A percentile compares a stretch with the other conserved stretches of the same genome.
phyloP scores from a whole-genome alignment of 2,888 invertebrate species.

The Allophyes oxyacanthae region DNA sequence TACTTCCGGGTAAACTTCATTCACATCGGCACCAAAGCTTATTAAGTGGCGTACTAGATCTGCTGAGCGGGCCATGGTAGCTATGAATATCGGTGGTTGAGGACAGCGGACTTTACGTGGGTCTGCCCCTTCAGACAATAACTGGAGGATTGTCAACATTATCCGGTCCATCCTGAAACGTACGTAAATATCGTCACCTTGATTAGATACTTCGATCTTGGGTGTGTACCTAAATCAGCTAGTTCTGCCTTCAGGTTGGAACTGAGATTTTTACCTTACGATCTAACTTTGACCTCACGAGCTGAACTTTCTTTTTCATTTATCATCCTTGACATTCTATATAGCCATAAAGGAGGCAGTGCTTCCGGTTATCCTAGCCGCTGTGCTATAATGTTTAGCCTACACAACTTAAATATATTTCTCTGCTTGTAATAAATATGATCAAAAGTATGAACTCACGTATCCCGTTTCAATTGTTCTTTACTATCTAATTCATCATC shows the following conservation, averaged over 20 bases:
- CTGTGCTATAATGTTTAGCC: too few species aligned
- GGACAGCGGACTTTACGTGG: slow-evolving; percentile 74
- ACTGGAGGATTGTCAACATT: slow-evolving; percentile 68
- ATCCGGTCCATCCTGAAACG: slow-evolving; percentile 70
- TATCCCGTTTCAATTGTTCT: slow-evolving; percentile 63
- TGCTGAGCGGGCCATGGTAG: slow-evolving; percentile 63
- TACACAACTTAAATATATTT: too few species aligned
- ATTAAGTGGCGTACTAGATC: slow-evolving; percentile 69
- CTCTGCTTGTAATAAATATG: too few species aligned
- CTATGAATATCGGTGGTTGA: slow-evolving; percentile 74
- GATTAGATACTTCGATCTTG: too few species aligned
- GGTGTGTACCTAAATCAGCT: too few species aligned
- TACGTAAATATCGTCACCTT: not conserved
- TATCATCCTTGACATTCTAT: too few species aligned
- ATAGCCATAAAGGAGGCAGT: too few species aligned
- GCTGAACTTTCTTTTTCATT: too few species aligned
- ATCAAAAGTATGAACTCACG: slow-evolving; percentile 56
- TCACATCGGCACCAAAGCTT: slow-evolving; percentile 72
- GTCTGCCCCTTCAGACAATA: slow-evolving; percentile 75
- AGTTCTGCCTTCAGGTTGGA: too few species aligned
- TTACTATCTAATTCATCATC: slow-evolving; percentile 42
- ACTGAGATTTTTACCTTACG: too few species aligned
- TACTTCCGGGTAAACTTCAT: slow-evolving; percentile 74
- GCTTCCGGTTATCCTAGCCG: too few species aligned
- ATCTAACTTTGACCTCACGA: too few species aligned